A percentile compares a stretch with the other conserved stretches of the same genome.
Conservation (phyloP, 1,140 invertebrate species). For the Akabosia matsudoensis region DNA sequence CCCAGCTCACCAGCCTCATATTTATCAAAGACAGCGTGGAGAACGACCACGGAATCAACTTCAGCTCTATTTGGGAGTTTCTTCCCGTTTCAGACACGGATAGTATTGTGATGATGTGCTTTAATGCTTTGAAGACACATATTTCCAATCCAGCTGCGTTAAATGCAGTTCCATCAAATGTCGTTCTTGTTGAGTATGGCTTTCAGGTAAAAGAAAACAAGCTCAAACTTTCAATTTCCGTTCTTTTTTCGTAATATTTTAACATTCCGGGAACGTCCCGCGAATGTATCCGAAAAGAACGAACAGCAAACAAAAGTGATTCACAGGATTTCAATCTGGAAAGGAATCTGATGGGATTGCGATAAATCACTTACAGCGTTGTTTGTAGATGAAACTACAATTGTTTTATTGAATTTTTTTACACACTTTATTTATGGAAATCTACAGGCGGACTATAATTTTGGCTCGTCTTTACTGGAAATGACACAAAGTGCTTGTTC, state of each 20-base stretch:
- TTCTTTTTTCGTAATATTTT: too few species aligned
- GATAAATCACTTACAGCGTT: slow-evolving; percentile 16
- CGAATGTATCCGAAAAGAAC: too few species aligned
- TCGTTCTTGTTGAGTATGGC: slow-evolving; percentile 64
- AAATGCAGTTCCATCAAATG: slow-evolving; percentile 57
- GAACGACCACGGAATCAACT: slow-evolving; percentile 49
- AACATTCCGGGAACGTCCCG: too few species aligned
- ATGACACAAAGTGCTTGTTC: slow-evolving; percentile 58
- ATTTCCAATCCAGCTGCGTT: slow-evolving; percentile 50
- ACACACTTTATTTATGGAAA: slow-evolving; percentile 33
- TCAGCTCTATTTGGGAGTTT: slow-evolving; percentile 57
- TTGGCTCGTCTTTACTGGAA: slow-evolving; percentile 59
- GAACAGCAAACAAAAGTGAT: slow-evolving; percentile 36
- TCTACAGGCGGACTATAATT: slow-evolving; percentile 64
- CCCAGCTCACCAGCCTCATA: slow-evolving; percentile 60
- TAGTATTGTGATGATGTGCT: slow-evolving; percentile 60
- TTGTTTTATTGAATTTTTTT: slow-evolving; percentile 15
- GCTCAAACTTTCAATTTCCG: too few species aligned
- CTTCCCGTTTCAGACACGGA: slow-evolving; percentile 57
- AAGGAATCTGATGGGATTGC: neutral
- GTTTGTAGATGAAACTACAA: slow-evolving; percentile 21
- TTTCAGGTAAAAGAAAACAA: slow-evolving; percentile 57
- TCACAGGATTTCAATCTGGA: slow-evolving; percentile 32
- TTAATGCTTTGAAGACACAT: slow-evolving; percentile 54
- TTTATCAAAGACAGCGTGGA: slow-evolving; percentile 45